These are phyloP conservation scores for Coluber constrictor DNA, from an alignment of 2,797 vertebrate species.

Conservation along the genomic window DNA sequence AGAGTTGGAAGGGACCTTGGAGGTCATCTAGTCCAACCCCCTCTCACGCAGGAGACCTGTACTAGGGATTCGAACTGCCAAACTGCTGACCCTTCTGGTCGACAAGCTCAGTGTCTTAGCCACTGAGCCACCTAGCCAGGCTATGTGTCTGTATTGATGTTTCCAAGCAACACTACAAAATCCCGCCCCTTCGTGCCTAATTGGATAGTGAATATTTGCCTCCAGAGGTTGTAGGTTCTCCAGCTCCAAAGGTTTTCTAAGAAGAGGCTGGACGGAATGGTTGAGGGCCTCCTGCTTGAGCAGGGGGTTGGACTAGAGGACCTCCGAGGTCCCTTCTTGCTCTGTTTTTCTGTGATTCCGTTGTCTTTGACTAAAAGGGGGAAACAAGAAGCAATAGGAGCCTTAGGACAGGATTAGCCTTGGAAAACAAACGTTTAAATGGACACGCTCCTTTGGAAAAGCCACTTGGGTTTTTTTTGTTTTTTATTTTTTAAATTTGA, in stretches of 20 bases:
- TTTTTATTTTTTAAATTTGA: too few relatives aligned
- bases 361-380: background rate
- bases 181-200: background rate
- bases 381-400: background rate
- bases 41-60: too few relatives aligned
- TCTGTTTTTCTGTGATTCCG: background rate
- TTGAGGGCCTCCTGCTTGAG: background rate
- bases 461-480: background rate
- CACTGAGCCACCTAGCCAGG: too few relatives aligned
- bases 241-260: background rate
- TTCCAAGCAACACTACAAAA: background rate
- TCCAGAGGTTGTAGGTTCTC: background rate
- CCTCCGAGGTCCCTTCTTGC: background rate
- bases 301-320: background rate
- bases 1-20: too few relatives aligned
- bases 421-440: background rate
- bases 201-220: background rate
- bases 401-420: background rate
- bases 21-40: too few relatives aligned
- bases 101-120: too few relatives aligned
- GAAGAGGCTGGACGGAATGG: background rate
- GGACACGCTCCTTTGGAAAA: background rate
- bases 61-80: too few relatives aligned
- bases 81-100: too few relatives aligned
- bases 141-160: background rate